phyloP scores from a whole-genome alignment of 2,888 invertebrate species.

The Macrophya annulata region DNA sequence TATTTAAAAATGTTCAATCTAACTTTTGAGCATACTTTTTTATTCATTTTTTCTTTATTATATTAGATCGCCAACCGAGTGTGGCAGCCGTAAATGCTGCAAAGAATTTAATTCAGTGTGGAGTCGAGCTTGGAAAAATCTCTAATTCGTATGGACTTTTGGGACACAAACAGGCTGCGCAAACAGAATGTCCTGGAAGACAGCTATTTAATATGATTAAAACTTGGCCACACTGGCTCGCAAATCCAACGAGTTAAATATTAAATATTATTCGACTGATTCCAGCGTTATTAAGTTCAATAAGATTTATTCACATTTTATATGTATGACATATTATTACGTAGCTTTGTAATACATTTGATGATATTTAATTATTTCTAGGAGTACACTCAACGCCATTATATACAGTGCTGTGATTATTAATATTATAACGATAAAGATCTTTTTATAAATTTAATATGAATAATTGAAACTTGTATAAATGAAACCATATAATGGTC shows the following conservation, averaged over 20 bases:
- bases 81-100: constrained; percentile 81
- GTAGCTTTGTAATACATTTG: not conserved
- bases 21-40: not conserved
- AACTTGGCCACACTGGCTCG: constrained; percentile 65
- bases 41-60: not conserved
- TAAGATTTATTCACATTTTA: constrained; percentile 1
- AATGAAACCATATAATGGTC: not conserved
- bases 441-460: not conserved
- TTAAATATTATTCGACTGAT: not conserved
- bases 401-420: constrained; percentile 9
- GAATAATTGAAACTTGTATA: not conserved
- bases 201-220: constrained; percentile 69
- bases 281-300: not conserved
- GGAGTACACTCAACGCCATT: not conserved
- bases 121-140: constrained; percentile 84
- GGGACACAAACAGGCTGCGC: constrained; percentile 80
- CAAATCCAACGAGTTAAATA: constrained; percentile 23
- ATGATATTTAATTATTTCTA: not conserved
- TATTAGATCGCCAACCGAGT: constrained; percentile 69
- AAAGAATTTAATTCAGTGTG: constrained; percentile 83
- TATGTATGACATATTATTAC: not conserved
- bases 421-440: not conserved
- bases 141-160: constrained; percentile 84
- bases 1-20: not conserved
- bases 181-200: constrained; percentile 72